phyloP scores from a whole-genome alignment of 2,113 vertebrate genomes.

The Lamprotornis superbus region DNA sequence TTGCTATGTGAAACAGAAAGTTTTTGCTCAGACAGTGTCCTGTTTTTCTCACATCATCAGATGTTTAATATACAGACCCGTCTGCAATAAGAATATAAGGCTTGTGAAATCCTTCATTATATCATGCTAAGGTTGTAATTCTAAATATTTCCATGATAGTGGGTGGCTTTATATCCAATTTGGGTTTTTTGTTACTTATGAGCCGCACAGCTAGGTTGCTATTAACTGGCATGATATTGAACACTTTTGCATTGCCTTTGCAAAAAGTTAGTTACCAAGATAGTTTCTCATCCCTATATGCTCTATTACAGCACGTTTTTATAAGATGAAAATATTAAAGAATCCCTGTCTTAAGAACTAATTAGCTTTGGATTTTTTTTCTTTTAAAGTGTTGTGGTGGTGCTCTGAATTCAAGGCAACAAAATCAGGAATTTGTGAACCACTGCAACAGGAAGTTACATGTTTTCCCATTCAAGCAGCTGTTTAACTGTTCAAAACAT shows the following conservation, averaged over 20 bases:
- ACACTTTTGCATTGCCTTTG: background rate
- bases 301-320: background rate
- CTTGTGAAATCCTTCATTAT: conserved; percentile 26
- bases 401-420: conserved; percentile 1
- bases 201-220: background rate
- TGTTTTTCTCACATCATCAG: conserved; percentile 30
- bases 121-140: background rate
- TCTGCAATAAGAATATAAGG: background rate
- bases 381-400: background rate
- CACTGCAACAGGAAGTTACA: background rate
- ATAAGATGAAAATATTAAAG: background rate
- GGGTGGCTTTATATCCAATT: conserved; percentile 2
- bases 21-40: background rate
- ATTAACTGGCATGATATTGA: background rate
- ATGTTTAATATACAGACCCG: background rate
- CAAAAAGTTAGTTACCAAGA: background rate
- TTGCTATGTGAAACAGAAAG: background rate
- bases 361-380: background rate
- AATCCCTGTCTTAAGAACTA: background rate
- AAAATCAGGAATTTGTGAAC: conserved; percentile 30
- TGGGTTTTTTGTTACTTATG: background rate
- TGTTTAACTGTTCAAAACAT: background rate
- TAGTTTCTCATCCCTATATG: background rate
- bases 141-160: conserved; percentile 18
- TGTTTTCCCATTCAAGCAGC: background rate